A percentile compares a stretch with the other conserved stretches of the same genome.
Conservation (phyloP, 2,113 vertebrate species). For the Dendrocopos noguchii region DNA sequence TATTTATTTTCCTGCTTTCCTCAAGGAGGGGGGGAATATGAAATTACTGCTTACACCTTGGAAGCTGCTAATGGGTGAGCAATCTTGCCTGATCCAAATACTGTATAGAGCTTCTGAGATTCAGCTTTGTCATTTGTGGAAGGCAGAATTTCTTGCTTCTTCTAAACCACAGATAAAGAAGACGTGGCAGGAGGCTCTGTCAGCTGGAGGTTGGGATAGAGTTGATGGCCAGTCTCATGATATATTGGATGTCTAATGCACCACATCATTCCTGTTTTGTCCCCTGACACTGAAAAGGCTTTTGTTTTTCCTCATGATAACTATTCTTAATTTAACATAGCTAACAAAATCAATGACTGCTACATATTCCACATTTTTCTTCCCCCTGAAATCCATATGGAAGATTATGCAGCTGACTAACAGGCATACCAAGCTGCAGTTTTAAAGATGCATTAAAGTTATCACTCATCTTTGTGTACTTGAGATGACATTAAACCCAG, state of each 20-base stretch:
- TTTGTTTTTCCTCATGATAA: not conserved
- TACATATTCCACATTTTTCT: not conserved
- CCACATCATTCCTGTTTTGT: not conserved
- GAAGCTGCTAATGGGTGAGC: not conserved
- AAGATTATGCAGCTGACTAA: not conserved
- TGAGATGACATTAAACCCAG: not conserved
- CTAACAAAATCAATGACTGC: not conserved
- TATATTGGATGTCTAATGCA: not conserved
- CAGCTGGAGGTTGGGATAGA: not conserved
- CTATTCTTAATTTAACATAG: not conserved
- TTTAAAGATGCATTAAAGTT: not conserved
- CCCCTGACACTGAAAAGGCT: not conserved
- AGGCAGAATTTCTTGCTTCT: not conserved
- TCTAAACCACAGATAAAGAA: not conserved
- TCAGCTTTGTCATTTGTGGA: not conserved
- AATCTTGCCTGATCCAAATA: not conserved
- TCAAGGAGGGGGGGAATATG: not conserved
- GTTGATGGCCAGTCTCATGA: not conserved
- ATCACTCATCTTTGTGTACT: not conserved
- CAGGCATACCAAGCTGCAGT: not conserved
- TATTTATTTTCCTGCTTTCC: constrained; percentile 1
- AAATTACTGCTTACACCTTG: not conserved
- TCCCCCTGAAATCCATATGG: not conserved
- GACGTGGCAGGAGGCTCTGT: not conserved
- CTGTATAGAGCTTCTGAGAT: not conserved